Conservation (phyloP, 2,113 vertebrate species). For the Diglossa brunneiventris region DNA sequence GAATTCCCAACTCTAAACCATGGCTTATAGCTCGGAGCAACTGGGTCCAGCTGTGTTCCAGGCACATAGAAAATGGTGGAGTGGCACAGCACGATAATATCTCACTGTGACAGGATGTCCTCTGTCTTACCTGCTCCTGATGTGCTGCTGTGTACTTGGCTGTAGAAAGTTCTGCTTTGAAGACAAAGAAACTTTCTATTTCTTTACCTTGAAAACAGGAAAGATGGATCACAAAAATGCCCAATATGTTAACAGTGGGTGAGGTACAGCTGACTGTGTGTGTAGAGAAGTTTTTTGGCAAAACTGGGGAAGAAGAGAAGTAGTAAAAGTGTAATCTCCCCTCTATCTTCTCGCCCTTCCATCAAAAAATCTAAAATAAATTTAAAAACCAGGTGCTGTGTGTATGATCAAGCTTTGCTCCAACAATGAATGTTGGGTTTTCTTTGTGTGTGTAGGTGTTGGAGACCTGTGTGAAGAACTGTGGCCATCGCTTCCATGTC, state of each 20-base stretch:
- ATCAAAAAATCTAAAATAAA: not conserved
- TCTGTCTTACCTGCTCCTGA: constrained; percentile 12
- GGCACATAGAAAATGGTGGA: not conserved
- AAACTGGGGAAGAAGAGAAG: not conserved
- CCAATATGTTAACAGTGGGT: not conserved
- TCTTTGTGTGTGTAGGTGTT: constrained; percentile 79
- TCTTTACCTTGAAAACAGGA: not conserved
- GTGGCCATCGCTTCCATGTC: constrained; percentile 95
- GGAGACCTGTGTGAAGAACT: constrained; percentile 98
- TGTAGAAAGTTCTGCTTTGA: not conserved
- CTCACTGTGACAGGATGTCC: constrained; percentile 38
- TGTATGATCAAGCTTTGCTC: not conserved
- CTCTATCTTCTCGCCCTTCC: not conserved
- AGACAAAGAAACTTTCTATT: not conserved
- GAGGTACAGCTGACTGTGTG: not conserved
- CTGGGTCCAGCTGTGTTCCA: constrained; percentile 45
- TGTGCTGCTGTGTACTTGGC: not conserved
- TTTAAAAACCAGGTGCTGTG: not conserved
- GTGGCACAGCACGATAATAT: not conserved
- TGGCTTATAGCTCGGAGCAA: constrained; percentile 37
- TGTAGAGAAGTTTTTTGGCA: not conserved
- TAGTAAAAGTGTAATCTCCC: not conserved
- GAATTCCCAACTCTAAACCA: constrained; percentile 52
- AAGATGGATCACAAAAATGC: not conserved
- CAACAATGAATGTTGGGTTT: not conserved